Evolutionary conservation across 2,888 invertebrate species (phyloP).

Genomic region (Cynaeus angustus): DNA sequence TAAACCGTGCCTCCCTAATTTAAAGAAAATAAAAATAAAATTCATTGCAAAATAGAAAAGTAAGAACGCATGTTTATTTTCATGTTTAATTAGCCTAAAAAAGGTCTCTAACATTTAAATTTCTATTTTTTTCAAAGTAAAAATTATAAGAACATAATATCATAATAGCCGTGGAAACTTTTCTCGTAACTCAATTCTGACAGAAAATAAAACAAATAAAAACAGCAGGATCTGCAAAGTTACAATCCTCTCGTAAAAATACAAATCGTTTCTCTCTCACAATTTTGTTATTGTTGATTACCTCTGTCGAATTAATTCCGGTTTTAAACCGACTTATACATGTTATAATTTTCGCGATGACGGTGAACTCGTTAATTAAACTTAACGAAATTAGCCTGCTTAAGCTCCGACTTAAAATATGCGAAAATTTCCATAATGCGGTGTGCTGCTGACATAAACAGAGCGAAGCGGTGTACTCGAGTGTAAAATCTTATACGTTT

Average conservation of each 20-base stretch:
- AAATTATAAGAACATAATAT: no score
- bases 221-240: neutral
- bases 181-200: no score
- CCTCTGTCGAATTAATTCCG: constrained; percentile 42
- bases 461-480: constrained; percentile 55
- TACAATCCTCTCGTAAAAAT: neutral
- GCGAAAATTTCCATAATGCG: constrained; percentile 52
- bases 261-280: constrained; percentile 2
- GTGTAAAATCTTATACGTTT: constrained; percentile 60
- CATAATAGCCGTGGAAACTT: no score
- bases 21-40: no score
- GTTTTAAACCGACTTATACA: constrained; percentile 46
- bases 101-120: no score
- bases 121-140: no score
- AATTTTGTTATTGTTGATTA: constrained; percentile 13
- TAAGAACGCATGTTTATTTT: no score
- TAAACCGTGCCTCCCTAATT: no score
- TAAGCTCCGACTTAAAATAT: constrained; percentile 49
- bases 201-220: neutral
- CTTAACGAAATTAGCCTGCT: constrained; percentile 49
- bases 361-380: constrained; percentile 51
- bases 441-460: constrained; percentile 57
- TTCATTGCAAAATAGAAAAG: no score
- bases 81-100: no score
- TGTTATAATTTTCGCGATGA: constrained; percentile 49